Percentiles rank a stretch among this genome's conserved stretches.
These are phyloP conservation scores for Colinus virginianus DNA, from an alignment of 2,113 vertebrate genomes.

Conservation along the genomic window DNA sequence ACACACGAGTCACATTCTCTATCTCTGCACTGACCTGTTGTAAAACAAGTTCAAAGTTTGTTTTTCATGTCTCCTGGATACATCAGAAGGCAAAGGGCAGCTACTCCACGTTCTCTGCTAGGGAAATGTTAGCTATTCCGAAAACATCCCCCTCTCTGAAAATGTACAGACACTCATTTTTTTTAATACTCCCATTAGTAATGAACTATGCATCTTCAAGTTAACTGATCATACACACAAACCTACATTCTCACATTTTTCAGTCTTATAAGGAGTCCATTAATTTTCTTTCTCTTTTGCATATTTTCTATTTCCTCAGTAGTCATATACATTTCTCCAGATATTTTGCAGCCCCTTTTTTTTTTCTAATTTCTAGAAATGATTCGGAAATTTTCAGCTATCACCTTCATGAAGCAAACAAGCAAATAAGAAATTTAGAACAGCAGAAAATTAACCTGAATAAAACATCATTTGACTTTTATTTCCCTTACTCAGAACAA, in stretches of 20 bases:
- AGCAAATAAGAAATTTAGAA: not conserved
- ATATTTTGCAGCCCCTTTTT: rapidly evolving
- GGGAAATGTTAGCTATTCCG: not conserved
- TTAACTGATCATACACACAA: not conserved
- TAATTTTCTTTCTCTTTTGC: not conserved
- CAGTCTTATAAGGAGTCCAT: not conserved
- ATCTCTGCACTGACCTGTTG: not conserved
- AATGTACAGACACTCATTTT: not conserved
- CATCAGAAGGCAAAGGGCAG: not conserved
- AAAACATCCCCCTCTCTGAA: rapidly evolving
- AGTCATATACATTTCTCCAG: not conserved
- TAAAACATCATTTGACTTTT: not conserved
- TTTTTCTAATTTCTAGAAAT: not conserved
- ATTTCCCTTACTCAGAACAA: not conserved
- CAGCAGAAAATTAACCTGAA: not conserved
- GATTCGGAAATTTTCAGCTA: not conserved
- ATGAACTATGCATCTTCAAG: not conserved
- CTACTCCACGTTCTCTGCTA: not conserved
- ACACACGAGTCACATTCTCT: too few relatives aligned
- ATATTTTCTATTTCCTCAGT: not conserved
- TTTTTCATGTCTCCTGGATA: too few relatives aligned
- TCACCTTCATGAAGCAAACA: not conserved
- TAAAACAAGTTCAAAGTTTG: too few relatives aligned
- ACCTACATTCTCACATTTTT: not conserved
- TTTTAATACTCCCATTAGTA: not conserved